Conservation (phyloP, 2,797 vertebrate genomes). For the Gymnothorax reevesii region DNA sequence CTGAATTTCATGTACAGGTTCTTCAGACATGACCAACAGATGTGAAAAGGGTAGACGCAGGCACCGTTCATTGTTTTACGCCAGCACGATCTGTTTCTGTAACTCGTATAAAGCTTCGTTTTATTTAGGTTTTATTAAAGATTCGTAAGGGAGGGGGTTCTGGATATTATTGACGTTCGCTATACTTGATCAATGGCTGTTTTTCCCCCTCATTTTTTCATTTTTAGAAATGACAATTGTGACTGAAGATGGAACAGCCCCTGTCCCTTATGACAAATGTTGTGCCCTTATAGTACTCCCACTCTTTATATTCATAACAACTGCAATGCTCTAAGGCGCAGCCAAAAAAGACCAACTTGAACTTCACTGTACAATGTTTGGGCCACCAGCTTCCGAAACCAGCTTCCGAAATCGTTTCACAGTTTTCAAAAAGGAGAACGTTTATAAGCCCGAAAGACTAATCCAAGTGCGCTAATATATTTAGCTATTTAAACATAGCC, state of each 20-base stretch:
- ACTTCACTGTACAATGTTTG: not conserved
- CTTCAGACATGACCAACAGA: not conserved
- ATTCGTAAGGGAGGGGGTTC: not conserved
- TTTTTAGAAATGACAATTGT: not conserved
- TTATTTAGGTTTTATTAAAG: not conserved
- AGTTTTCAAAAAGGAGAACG: not conserved
- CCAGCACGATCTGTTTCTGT: not conserved
- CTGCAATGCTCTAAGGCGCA: conserved; percentile 37
- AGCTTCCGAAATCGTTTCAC: not conserved
- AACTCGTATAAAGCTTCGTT: not conserved
- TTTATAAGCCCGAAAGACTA: not conserved
- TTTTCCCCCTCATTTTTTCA: not conserved
- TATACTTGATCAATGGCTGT: not conserved
- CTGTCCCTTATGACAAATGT: not conserved
- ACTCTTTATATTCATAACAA: conserved; percentile 48
- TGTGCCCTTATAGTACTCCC: conserved; percentile 43
- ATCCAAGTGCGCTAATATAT: not conserved
- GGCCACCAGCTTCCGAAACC: not conserved
- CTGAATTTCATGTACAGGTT: not conserved
- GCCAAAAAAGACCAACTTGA: conserved; percentile 25
- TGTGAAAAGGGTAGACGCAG: not conserved
- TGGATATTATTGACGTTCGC: not conserved
- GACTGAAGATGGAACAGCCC: not conserved
- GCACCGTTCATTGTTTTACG: not conserved
- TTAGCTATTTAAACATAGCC: not conserved